Evolutionary conservation across 2,888 invertebrate species (phyloP).

Genomic region (Ypsolopha scabrella): DNA sequence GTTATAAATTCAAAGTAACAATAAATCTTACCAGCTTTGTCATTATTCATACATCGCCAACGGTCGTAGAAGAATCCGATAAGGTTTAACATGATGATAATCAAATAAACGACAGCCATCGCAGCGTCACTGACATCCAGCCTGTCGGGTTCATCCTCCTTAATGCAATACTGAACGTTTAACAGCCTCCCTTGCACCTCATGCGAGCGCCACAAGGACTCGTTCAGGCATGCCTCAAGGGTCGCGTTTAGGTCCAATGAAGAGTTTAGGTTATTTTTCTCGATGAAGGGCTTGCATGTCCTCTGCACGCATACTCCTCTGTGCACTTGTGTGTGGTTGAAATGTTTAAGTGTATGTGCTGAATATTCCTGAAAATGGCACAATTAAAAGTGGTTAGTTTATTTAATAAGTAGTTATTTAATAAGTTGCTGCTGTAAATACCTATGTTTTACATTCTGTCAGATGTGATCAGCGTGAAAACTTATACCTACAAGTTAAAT

Average conservation of each 20-base stretch:
- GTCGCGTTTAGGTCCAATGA: conserved; percentile 20
- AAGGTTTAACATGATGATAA: conserved; percentile 25
- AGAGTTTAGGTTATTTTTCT: conserved; percentile 15
- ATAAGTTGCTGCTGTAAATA: neutral
- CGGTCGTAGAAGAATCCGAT: conserved; percentile 2
- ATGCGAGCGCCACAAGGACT: conserved; percentile 35
- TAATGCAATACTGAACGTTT: neutral
- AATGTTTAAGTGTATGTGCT: conserved; percentile 39
- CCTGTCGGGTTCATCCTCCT: neutral
- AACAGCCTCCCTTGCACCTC: conserved; percentile 24
- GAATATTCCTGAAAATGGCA: conserved; percentile 39
- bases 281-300: conserved; percentile 28
- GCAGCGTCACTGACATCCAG: neutral
- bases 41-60: neutral
- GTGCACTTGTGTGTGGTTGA: conserved; percentile 44
- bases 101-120: conserved; percentile 27
- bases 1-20: neutral
- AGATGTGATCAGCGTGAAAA: neutral
- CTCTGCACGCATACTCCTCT: conserved; percentile 42
- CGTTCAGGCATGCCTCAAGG: conserved; percentile 48
- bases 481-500: too few species aligned
- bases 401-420: neutral
- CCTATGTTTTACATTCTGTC: neutral
- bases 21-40: neutral
- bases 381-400: neutral